Conservation (phyloP, 2,888 invertebrate genomes). For the Hymenopus coronatus region DNA sequence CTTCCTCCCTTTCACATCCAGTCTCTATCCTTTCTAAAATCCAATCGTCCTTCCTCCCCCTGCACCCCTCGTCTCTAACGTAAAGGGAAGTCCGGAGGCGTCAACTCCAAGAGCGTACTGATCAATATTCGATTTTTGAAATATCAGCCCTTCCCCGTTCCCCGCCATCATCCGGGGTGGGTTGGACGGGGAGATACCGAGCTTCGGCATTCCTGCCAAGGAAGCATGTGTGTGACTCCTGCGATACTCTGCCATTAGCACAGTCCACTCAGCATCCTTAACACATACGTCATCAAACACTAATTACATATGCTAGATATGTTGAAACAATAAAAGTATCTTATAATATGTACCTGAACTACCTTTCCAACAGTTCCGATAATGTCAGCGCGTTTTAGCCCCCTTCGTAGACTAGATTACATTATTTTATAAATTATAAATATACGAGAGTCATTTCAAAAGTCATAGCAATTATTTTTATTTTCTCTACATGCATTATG, state of each 20-base stretch:
- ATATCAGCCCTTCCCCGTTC: conserved; percentile 30
- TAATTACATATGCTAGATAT: no score
- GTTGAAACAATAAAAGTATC: no score
- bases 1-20: conserved; percentile 20
- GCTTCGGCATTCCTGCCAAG: conserved; percentile 29
- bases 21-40: conserved; percentile 25
- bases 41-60: conserved; percentile 29
- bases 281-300: no score
- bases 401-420: no score
- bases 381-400: no score
- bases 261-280: background rate
- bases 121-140: conserved; percentile 36
- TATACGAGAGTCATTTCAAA: no score
- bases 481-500: no score
- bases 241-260: background rate
- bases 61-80: conserved; percentile 11
- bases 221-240: background rate
- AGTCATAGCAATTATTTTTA: no score
- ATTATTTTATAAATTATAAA: no score
- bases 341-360: no score
- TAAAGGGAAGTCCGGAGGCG: conserved; percentile 31
- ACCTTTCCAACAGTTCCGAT: no score
- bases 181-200: conserved; percentile 17
- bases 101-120: conserved; percentile 32
- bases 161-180: background rate